Percentiles rank a stretch among this genome's conserved stretches.
These are phyloP conservation scores for Hephaestus fuliginosus DNA, from an alignment of 2,797 vertebrate genomes.

Conservation along the genomic window DNA sequence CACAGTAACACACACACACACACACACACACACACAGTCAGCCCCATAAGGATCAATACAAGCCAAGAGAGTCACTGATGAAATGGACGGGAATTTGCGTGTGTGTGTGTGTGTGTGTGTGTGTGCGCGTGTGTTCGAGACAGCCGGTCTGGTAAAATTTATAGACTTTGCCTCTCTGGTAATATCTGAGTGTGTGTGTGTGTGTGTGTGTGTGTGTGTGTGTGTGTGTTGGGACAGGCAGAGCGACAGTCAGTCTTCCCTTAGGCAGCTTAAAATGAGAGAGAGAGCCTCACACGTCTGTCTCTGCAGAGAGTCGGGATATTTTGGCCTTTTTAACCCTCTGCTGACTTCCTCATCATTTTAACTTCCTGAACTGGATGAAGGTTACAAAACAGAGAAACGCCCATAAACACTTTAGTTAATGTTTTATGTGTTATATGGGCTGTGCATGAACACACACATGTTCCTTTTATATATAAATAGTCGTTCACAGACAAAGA, in stretches of 20 bases:
- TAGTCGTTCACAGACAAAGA: too few relatives aligned
- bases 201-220: neutral
- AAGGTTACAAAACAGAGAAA: too few relatives aligned
- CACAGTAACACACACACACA: slow-evolving; percentile 13
- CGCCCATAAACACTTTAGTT: too few relatives aligned
- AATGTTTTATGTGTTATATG: too few relatives aligned
- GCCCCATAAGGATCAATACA: neutral
- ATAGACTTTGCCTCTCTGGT: neutral
- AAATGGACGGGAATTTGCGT: slow-evolving; percentile 10
- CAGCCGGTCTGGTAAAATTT: neutral
- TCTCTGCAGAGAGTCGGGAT: neutral
- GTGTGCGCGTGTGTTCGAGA: neutral
- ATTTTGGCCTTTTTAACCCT: neutral
- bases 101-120: slow-evolving; percentile 12
- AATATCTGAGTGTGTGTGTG: neutral
- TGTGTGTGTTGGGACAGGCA: neutral
- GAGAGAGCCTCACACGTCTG: neutral
- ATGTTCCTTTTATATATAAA: too few relatives aligned
- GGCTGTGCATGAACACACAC: too few relatives aligned
- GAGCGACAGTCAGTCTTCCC: neutral
- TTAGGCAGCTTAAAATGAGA: neutral
- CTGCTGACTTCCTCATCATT: neutral
- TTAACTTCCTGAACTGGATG: too few relatives aligned
- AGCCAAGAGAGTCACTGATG: slow-evolving; percentile 13
- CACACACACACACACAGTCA: slow-evolving; percentile 9